Evolutionary conservation across 2,113 vertebrate genomes (phyloP).

Genomic region (Zeus faber): DNA sequence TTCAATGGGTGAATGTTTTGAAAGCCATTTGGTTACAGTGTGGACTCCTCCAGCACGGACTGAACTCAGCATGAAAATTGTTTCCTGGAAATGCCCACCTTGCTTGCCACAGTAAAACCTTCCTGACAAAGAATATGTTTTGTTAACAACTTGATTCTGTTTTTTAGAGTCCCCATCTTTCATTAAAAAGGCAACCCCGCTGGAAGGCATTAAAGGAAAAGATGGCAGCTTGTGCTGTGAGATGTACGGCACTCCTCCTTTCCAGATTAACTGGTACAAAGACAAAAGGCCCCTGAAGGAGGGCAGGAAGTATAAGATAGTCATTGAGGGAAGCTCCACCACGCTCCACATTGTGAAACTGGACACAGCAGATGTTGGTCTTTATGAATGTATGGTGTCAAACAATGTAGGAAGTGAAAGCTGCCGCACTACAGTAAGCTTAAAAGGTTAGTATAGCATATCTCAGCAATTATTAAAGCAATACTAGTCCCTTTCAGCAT

Average conservation of each 20-base stretch:
- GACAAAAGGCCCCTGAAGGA: conserved; percentile 88
- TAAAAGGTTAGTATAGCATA: conserved; percentile 84
- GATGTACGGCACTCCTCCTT: conserved; percentile 86
- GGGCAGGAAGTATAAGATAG: conserved; percentile 89
- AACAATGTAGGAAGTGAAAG: conserved; percentile 86
- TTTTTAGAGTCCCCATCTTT: conserved; percentile 90
- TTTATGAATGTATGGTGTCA: conserved; percentile 89
- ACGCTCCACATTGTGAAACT: conserved; percentile 84
- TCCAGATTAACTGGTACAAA: conserved; percentile 92
- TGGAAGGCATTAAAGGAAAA: conserved; percentile 84
- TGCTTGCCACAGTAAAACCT: neutral
- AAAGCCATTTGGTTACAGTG: no score
- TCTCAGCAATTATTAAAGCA: neutral
- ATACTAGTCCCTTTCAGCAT: neutral
- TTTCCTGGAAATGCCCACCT: neutral
- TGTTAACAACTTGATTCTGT: conserved; percentile 53
- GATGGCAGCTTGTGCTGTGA: conserved; percentile 90
- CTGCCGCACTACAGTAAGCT: conserved; percentile 76
- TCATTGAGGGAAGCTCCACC: conserved; percentile 81
- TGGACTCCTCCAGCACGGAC: neutral
- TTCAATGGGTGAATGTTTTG: no score
- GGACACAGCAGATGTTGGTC: conserved; percentile 83
- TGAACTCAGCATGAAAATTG: neutral
- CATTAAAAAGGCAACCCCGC: conserved; percentile 80
- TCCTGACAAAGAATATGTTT: conserved; percentile 41